Percentiles rank a stretch among this genome's conserved stretches.
phyloP scores from a whole-genome alignment of 2,113 vertebrate genomes.

The Etheostoma spectabile region DNA sequence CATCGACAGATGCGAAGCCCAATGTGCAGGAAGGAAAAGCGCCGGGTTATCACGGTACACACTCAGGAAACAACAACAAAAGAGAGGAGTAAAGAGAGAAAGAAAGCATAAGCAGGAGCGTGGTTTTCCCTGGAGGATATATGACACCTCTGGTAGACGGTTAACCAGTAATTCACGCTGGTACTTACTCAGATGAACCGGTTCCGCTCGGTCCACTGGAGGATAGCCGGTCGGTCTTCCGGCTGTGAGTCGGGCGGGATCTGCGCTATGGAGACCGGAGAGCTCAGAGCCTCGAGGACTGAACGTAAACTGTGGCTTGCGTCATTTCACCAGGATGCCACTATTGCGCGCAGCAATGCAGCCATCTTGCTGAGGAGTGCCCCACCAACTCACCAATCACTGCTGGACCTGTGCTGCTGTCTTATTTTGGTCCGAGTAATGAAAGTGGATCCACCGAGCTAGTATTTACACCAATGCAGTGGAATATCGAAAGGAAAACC shows the following conservation, averaged over 20 bases:
- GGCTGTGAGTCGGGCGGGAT: constrained; percentile 76
- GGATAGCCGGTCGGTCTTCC: constrained; percentile 68
- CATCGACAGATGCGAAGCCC: constrained; percentile 38
- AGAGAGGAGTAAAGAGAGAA: constrained; percentile 51
- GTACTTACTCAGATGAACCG: constrained; percentile 83
- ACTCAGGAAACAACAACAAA: constrained; percentile 79
- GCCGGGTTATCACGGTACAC: constrained; percentile 63
- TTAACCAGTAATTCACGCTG: constrained; percentile 5
- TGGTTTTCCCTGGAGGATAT: background rate
- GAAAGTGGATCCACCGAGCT: constrained; percentile 11
- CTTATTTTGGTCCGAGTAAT: background rate
- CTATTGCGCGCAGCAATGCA: constrained; percentile 78
- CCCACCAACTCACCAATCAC: constrained; percentile 53
- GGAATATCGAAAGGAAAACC: background rate
- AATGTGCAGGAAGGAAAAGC: constrained; percentile 57
- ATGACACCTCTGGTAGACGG: constrained; percentile 29
- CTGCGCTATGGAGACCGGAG: constrained; percentile 70
- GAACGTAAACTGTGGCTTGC: constrained; percentile 77
- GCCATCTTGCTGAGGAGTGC: constrained; percentile 81
- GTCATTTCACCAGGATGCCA: constrained; percentile 80
- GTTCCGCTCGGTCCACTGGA: constrained; percentile 78
- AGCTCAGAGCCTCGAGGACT: constrained; percentile 66
- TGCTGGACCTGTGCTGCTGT: constrained; percentile 25
- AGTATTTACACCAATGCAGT: background rate
- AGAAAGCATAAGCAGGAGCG: constrained; percentile 29